Evolutionary conservation across 2,797 vertebrate species (phyloP).

Genomic region (Diplodus sargus): DNA sequence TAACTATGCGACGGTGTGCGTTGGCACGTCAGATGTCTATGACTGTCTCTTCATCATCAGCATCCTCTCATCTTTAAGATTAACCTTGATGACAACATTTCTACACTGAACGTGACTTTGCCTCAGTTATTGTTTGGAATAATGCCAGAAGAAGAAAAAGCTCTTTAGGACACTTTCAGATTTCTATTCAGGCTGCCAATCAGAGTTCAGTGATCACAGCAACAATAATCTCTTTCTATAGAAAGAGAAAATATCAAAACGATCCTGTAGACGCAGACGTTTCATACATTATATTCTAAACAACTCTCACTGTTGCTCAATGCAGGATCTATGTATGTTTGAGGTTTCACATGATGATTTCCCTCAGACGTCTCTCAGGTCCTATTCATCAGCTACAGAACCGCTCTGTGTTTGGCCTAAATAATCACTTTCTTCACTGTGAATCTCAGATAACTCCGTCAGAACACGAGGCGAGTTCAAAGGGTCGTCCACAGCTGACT

Average conservation of each 20-base stretch:
- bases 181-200: conserved; percentile 35
- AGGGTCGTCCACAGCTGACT: conserved; percentile 40
- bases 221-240: background rate
- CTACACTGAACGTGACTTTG: background rate
- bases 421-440: conserved; percentile 58
- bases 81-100: background rate
- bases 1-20: background rate
- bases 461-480: conserved; percentile 60
- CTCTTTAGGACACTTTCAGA: conserved; percentile 13
- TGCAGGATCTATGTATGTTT: conserved; percentile 6
- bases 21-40: background rate
- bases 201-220: conserved; percentile 7
- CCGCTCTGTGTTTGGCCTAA: conserved; percentile 51
- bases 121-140: conserved; percentile 3
- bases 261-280: background rate
- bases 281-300: background rate
- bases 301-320: background rate
- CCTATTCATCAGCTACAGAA: conserved; percentile 70
- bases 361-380: conserved; percentile 51
- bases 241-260: conserved; percentile 8
- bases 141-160: background rate
- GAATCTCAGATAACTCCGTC: conserved; percentile 67
- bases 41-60: background rate
- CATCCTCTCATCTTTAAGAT: background rate
- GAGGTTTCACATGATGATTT: conserved; percentile 22